Evolutionary conservation across 1,140 invertebrate species (phyloP).

Genomic region (Drosophila teissieri): DNA sequence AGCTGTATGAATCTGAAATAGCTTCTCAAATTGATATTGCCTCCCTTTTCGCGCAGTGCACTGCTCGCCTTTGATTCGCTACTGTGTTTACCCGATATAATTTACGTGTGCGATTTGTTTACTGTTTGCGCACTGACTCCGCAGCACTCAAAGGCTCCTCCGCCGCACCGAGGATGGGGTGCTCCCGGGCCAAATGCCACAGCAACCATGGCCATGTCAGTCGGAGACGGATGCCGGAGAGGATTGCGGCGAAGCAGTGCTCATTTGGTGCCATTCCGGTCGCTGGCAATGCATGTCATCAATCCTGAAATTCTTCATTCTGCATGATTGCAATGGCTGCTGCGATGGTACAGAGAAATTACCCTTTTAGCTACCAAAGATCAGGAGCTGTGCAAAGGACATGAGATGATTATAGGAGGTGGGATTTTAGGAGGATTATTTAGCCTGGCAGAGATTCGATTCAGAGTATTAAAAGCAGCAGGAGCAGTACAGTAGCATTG

Average conservation of each 20-base stretch:
- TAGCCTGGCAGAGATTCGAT: no score
- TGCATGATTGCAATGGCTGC: conserved; percentile 5
- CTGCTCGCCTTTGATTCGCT: conserved; percentile 11
- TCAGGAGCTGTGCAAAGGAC: background rate
- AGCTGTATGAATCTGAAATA: no score
- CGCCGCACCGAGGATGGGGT: background rate
- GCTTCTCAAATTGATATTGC: no score
- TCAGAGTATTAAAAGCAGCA: no score
- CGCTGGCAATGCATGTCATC: conserved; percentile 11
- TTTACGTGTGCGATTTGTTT: conserved; percentile 44
- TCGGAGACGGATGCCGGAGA: background rate
- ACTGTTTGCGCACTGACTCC: conserved; percentile 23
- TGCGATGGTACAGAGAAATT: conserved; percentile 1
- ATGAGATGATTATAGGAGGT: no score
- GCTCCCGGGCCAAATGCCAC: background rate
- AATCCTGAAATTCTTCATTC: conserved; percentile 2
- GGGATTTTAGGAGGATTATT: no score
- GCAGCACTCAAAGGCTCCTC: conserved; percentile 15
- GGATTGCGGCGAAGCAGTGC: background rate
- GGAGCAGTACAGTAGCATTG: no score
- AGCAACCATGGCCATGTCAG: background rate
- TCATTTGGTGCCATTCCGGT: conserved; percentile 14
- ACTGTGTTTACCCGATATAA: conserved; percentile 39
- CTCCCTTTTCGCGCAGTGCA: background rate
- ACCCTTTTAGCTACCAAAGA: no score